Conservation (phyloP, 2,113 vertebrate genomes). For the Nettapus auritus region DNA sequence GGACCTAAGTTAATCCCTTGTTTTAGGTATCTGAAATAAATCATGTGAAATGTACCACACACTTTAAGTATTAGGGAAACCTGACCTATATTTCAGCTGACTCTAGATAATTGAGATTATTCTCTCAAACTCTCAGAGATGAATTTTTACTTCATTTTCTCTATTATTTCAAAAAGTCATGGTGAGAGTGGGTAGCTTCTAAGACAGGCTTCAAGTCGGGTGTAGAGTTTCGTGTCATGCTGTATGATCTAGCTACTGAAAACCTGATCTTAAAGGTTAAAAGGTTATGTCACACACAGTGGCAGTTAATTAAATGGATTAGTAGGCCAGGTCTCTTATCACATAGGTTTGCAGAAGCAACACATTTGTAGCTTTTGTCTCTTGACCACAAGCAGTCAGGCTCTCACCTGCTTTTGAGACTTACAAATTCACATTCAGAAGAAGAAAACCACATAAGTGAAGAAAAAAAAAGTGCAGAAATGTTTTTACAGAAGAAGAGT, state of each 20-base stretch:
- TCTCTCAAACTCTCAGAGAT: neutral
- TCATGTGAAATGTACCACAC: neutral
- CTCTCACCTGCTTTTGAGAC: neutral
- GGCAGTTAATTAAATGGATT: neutral
- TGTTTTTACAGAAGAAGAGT: neutral
- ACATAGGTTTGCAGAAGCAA: neutral
- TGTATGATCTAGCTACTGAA: neutral
- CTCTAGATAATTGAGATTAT: neutral
- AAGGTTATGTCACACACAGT: neutral
- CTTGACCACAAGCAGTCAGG: neutral
- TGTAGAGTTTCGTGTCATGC: neutral
- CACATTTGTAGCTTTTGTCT: neutral
- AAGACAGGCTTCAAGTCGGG: neutral
- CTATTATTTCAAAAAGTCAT: neutral
- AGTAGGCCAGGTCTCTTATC: neutral
- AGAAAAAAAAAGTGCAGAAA: neutral
- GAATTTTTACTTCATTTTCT: neutral
- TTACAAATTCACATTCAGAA: neutral
- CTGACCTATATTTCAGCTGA: neutral
- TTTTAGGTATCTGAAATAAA: neutral
- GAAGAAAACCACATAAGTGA: neutral
- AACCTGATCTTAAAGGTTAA: neutral
- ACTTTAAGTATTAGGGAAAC: neutral
- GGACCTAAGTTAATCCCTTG: neutral
- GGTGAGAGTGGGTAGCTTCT: neutral